Base-by-base conservation (phyloP, 2,113 vertebrate species). In the Scomber scombrus region DNA sequence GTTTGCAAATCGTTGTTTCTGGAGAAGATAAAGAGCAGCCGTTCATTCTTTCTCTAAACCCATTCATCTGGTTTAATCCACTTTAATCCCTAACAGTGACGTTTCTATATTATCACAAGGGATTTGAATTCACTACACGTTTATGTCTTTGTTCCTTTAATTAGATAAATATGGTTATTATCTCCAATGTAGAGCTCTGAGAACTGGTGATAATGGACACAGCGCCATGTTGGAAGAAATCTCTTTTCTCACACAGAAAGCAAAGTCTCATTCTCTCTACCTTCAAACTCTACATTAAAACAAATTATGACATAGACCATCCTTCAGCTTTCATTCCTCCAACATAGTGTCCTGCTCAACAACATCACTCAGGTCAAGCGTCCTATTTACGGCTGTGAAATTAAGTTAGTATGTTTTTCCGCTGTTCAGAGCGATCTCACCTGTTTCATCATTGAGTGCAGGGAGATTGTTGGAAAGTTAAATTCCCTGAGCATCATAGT, bases 361-460 rank as follows among this genome's bases (percentile, higher is more conserved):
- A 40, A 40, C 34, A 40, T 8, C 1, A 9, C 34, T 40, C 34
- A 34, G 31, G 31, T 34, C 31, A 7, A 40, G 34, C 34, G 34
- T 40, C 6, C 2, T 40, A 40, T 34, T 34, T 7, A 34, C 31
- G 58, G 23, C 49, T 13, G 50, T 12, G 23, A n/a, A 56, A 13
- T 8, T 1, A 52, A 49, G 13, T 50, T 18, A 58, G 16, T 45
- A 2, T 45, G 11, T 55, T 4, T 49, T 52, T 13, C 10, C 0
- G 7, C 8, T 40, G 8, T 40, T 40, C 5, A 10, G 7, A 40
- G 34, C 6, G 34, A 2, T 55, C 75, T 80, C 81, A 97, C 98
- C 96, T 99, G 98, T 45, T 98, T 99, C 98, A 99, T 97, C 97
- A 97, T 97, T 49, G 98, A 99, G 58, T 99, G 98, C 65, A 99